Conservation (phyloP, 2,797 vertebrate genomes). For the Anomalospiza imberbis region DNA sequence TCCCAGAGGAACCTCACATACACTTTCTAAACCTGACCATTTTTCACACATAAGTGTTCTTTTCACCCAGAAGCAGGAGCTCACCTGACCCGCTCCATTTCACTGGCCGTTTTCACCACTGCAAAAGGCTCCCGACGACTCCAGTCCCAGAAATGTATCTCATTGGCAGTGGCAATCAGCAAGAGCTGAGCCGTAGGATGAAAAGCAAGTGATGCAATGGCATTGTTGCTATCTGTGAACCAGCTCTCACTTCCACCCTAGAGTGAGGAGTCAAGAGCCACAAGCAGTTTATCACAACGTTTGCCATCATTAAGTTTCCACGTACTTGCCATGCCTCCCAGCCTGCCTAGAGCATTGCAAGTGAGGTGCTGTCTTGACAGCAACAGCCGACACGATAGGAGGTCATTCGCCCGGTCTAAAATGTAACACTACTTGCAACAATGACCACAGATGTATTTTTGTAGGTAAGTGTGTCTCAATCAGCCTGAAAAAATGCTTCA, state of each 20-base stretch:
- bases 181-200: slow-evolving; percentile 98
- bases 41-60: background rate
- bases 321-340: background rate
- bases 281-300: background rate
- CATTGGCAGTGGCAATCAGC: slow-evolving; percentile 95
- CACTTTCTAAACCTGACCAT: background rate
- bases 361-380: background rate
- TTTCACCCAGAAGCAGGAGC: background rate
- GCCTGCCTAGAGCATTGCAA: background rate
- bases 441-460: background rate
- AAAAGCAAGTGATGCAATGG: slow-evolving; percentile 96
- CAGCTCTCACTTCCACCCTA: slow-evolving; percentile 98
- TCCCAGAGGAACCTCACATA: background rate
- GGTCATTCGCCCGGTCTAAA: background rate
- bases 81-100: slow-evolving; percentile 95
- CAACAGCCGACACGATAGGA: background rate
- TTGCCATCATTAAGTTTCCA: background rate
- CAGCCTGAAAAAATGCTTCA: background rate
- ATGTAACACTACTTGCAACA: background rate
- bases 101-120: slow-evolving; percentile 95
- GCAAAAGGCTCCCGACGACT: slow-evolving; percentile 97
- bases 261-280: slow-evolving; percentile 49
- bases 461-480: background rate
- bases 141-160: slow-evolving; percentile 99
- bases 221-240: slow-evolving; percentile 98